Evolutionary conservation across 1,140 invertebrate genomes (phyloP), one percentile per base, ranked within the genome.

Genomic region (Phocides pigmalion): DNA sequence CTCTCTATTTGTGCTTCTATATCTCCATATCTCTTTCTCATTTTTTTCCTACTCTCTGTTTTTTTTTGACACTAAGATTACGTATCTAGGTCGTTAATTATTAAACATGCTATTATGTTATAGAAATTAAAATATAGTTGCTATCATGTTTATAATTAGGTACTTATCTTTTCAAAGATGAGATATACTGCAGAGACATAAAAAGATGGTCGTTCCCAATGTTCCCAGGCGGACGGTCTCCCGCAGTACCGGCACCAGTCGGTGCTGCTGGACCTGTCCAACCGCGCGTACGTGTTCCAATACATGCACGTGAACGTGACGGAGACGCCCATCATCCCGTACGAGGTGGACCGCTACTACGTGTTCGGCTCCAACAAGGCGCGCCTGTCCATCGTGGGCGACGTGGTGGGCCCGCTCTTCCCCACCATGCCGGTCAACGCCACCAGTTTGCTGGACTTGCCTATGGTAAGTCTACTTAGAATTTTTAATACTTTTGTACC

Each of bases 221-320:
- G 5, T 28, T 28, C 2, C 1, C 25, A 28, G 94, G 94, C 98
- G n/a, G 97, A 99, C 84, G 98, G 98, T 42, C 91, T 99, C 4
- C 96, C 97, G 0, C 98, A 99, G 81, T 94, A 97, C 79, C 94
- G 97, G 1, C 98, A 99, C 91, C 97, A 98, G 61, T 97, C 98
- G 0, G 94, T 98, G 5, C 88, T 99, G 0, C 90, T 99, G 0
- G 98, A 99, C 93, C 92, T 99, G 6, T 98, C 97, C 58, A 98
- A 96, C 83, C 94, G 97, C 9, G 97, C 97, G 4, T 98, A 97
- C 79, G 95, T 98, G 2, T 96, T 98, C 82, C 98, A 98, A 74
- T 98, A 98, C 81, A 95, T 99, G 94, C 97, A 99, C 87, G 96
- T 99, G 0, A 98, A 98, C 81, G 95, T 99, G 3, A 98, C 98